A percentile compares a stretch with the other conserved stretches of the same genome.
Conservation (phyloP, 2,888 invertebrate genomes). For the Sphecodes monilicornis region DNA sequence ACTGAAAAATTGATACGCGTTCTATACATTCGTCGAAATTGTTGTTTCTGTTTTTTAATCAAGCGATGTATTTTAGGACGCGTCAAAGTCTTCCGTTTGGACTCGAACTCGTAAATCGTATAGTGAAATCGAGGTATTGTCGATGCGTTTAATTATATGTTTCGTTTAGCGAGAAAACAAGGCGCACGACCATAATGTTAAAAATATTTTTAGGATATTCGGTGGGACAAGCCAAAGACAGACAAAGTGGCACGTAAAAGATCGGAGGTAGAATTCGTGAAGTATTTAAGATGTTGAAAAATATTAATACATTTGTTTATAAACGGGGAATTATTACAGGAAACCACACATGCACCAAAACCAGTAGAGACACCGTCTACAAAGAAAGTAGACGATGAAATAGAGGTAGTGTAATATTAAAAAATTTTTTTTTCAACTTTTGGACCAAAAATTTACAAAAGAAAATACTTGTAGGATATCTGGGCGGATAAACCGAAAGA, state of each 20-base stretch:
- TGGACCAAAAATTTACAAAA: background rate
- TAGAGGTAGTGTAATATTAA: conserved; percentile 4
- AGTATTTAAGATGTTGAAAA: no score
- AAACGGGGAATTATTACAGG: conserved; percentile 26
- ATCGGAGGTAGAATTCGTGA: conserved; percentile 45
- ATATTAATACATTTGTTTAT: no score
- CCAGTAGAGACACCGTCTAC: background rate
- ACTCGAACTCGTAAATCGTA: background rate
- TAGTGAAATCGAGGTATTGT: background rate
- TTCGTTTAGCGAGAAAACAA: background rate
- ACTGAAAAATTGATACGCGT: background rate
- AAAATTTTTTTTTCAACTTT: background rate
- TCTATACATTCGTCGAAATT: background rate
- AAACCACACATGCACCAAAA: background rate
- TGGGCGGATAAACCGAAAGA: conserved; percentile 20
- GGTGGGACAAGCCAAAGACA: conserved; percentile 10
- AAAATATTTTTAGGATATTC: conserved; percentile 40
- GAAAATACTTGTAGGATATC: conserved; percentile 39
- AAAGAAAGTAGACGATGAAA: conserved; percentile 24
- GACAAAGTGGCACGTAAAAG: conserved; percentile 20
- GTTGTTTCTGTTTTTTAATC: background rate
- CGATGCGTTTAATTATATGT: background rate
- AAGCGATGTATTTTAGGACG: background rate
- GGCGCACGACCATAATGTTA: background rate
- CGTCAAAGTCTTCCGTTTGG: background rate